These are phyloP conservation scores for Pipra filicauda DNA, from an alignment of 2,113 vertebrate species.

Conservation along the genomic window DNA sequence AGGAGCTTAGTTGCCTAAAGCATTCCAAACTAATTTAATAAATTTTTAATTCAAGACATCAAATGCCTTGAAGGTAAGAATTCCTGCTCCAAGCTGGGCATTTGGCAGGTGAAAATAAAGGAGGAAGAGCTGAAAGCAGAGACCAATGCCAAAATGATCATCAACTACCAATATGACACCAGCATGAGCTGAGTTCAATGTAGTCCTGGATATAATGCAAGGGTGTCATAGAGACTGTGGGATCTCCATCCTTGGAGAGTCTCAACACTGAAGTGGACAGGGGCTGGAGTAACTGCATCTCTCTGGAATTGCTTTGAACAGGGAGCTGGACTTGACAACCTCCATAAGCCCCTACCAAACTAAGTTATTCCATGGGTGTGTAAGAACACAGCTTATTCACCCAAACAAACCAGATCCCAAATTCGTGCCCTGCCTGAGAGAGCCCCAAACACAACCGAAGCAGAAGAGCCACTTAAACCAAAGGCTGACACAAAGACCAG, in stretches of 20 bases:
- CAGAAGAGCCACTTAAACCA: not conserved
- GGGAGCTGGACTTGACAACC: not conserved
- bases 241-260: not conserved
- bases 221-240: not conserved
- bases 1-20: not conserved
- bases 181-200: not conserved
- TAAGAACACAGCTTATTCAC: not conserved
- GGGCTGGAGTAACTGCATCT: not conserved
- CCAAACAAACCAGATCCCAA: not conserved
- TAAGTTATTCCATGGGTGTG: not conserved
- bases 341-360: not conserved
- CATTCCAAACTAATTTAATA: not conserved
- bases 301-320: not conserved
- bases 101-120: not conserved
- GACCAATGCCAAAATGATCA: not conserved
- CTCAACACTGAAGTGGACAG: not conserved
- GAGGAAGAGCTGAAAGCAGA: not conserved
- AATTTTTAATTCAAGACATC: not conserved
- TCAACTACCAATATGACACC: rapidly evolving
- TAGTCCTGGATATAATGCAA: not conserved
- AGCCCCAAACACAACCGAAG: not conserved
- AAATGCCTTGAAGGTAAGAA: not conserved
- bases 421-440: not conserved
- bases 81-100: not conserved
- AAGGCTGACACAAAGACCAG: not conserved